These are phyloP conservation scores for Rhorus exstirpatorius DNA, from an alignment of 2,888 invertebrate species.

Conservation along the genomic window DNA sequence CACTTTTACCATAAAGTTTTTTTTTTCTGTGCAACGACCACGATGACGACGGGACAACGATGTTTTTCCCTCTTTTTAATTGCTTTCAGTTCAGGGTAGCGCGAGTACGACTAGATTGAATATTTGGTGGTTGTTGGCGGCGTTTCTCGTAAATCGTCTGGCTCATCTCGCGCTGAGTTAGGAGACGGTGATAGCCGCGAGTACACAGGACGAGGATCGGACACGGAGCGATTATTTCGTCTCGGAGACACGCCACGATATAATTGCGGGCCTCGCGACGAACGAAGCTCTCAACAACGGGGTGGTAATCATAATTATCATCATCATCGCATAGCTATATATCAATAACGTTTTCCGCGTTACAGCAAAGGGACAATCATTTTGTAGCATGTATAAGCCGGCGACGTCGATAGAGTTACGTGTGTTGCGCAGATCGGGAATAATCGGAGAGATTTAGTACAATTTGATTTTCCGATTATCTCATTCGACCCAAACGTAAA, in stretches of 20 bases:
- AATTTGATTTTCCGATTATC: no score
- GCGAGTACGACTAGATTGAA: constrained; percentile 77
- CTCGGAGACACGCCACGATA: neutral
- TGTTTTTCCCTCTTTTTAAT: neutral
- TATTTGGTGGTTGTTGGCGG: constrained; percentile 74
- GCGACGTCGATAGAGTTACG: constrained; percentile 55
- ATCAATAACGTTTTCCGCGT: constrained; percentile 72
- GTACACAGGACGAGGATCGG: neutral
- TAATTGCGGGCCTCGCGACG: neutral
- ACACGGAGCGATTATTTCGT: neutral
- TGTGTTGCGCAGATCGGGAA: neutral
- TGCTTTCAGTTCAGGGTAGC: constrained; percentile 80
- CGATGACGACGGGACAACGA: neutral
- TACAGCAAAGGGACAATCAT: constrained; percentile 80
- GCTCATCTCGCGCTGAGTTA: constrained; percentile 74
- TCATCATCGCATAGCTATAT: constrained; percentile 32
- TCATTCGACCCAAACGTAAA: no score
- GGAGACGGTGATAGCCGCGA: constrained; percentile 44
- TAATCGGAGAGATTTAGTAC: neutral
- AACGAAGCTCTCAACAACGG: neutral
- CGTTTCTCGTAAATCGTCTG: constrained; percentile 75
- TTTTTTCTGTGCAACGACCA: no score
- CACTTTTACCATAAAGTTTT: no score
- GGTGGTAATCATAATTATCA: no score
- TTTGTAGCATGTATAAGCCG: constrained; percentile 47